phyloP scores from a whole-genome alignment of 2,113 vertebrate genomes.

The Calypte anna region DNA sequence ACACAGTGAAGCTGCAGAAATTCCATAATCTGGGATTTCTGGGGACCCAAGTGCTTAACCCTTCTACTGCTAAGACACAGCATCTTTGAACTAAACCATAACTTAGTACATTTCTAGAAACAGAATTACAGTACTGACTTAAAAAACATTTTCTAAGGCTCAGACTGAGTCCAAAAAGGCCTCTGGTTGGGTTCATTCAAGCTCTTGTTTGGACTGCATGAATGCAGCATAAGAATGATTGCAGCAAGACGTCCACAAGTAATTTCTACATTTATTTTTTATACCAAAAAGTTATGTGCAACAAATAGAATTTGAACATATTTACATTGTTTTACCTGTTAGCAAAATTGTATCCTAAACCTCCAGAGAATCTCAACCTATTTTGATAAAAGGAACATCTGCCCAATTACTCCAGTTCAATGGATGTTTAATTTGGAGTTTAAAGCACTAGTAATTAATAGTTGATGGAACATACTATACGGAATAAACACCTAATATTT shows the following conservation, averaged over 20 bases:
- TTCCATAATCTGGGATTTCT: neutral
- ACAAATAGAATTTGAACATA: slow-evolving; percentile 87
- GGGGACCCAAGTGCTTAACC: neutral
- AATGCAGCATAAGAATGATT: slow-evolving; percentile 64
- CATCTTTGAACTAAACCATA: slow-evolving; percentile 14
- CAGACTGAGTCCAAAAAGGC: slow-evolving; percentile 57
- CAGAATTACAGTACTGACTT: slow-evolving; percentile 63
- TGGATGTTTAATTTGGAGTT: slow-evolving; percentile 68
- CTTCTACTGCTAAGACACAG: slow-evolving; percentile 54
- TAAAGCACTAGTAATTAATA: slow-evolving; percentile 77
- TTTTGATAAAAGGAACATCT: slow-evolving; percentile 66
- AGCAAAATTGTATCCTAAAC: slow-evolving; percentile 79
- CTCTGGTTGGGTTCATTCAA: slow-evolving; percentile 59
- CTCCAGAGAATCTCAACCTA: slow-evolving; percentile 70
- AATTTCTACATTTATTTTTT: slow-evolving; percentile 84
- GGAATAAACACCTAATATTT: slow-evolving; percentile 76
- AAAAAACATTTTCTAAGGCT: slow-evolving; percentile 52
- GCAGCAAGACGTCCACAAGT: slow-evolving; percentile 76
- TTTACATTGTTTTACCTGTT: slow-evolving; percentile 81
- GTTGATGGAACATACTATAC: slow-evolving; percentile 70
- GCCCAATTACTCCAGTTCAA: slow-evolving; percentile 66
- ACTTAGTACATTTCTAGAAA: slow-evolving; percentile 14
- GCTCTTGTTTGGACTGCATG: slow-evolving; percentile 27
- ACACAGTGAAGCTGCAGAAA: neutral
- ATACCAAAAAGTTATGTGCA: slow-evolving; percentile 87